Base-by-base conservation (phyloP, 2,888 invertebrate species). In the Heliconius cydno region DNA sequence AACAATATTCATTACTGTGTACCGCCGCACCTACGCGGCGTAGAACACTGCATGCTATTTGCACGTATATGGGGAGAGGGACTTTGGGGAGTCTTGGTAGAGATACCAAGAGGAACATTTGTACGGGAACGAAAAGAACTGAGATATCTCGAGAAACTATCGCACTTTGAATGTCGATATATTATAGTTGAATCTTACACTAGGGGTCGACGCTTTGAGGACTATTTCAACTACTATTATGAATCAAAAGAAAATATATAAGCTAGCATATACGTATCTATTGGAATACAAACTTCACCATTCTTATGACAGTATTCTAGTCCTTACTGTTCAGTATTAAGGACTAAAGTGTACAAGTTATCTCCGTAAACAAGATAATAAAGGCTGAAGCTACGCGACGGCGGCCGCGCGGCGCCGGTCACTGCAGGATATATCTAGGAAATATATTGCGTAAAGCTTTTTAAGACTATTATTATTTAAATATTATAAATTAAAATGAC, bases 391-490 rank as follows among this genome's bases (percentile, higher is more conserved):
- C 71, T 30, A 30, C 28, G 52, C 7, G 34, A 1, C 34, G 34
- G 25, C 71, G 71, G 71, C 71, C 71, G 52, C 57, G 57, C 72
- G 72, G 72, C 72, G 72, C 72, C 72, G 5, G 12, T 2, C 52
- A 5, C 71, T 46, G 22, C 57, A 57, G 22, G 19, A 57, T 57
- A n/a, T 1, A 28, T 30, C 6, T 22, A 3, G 28, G 5, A 52
- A 57, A 30, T 72, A 19, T 30, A 52, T 72, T 22, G n/a, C 34
- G 46, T 72, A 19, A 12, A 72, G 52, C 30, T 72, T 46, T 71
- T 71, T 72, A 13, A 41, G 3, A n/a, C n/a, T n/a, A n/a, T n/a
- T n/a, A n/a, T n/a, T n/a, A 68, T 15, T 25, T 41, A 25, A 68
- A 41, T 12, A 68, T 68, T 68, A 15, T 12, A 41, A 68, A 68